Conservation (phyloP, 1,140 invertebrate genomes). For the Cecropterus lyciades region DNA sequence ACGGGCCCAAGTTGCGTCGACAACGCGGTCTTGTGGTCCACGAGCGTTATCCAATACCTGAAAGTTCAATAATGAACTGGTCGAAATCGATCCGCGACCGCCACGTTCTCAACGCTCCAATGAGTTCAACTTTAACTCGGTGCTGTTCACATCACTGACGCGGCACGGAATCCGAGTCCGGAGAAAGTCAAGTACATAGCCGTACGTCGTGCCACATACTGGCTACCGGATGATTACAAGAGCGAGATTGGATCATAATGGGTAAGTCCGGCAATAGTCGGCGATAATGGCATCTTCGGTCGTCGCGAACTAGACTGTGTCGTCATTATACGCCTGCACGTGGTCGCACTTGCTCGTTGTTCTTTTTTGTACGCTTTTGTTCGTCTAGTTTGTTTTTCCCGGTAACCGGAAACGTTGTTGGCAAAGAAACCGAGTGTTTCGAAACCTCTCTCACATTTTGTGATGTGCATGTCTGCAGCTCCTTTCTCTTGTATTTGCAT, state of each 20-base stretch:
- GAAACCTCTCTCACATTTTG: slow-evolving; percentile 24
- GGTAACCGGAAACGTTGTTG: slow-evolving; percentile 28
- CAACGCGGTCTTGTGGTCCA: slow-evolving; percentile 51
- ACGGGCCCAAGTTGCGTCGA: slow-evolving; percentile 28
- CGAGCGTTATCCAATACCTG: slow-evolving; percentile 61
- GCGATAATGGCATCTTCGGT: slow-evolving; percentile 50
- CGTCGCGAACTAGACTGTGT: slow-evolving; percentile 62
- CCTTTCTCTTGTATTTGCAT: slow-evolving; percentile 44
- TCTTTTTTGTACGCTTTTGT: slow-evolving; percentile 37
- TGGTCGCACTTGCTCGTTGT: slow-evolving; percentile 41
- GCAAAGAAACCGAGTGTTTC: slow-evolving; percentile 30
- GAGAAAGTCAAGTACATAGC: slow-evolving; percentile 77
- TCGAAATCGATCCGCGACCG: slow-evolving; percentile 69
- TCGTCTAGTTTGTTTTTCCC: slow-evolving; percentile 32
- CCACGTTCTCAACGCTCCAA: slow-evolving; percentile 62
- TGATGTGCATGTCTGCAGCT: slow-evolving; percentile 31
- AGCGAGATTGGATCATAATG: slow-evolving; percentile 72
- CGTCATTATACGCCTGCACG: slow-evolving; percentile 53
- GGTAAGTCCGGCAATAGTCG: slow-evolving; percentile 59
- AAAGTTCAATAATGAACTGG: slow-evolving; percentile 58
- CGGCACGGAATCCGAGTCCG: slow-evolving; percentile 69
- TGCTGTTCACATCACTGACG: slow-evolving; percentile 73
- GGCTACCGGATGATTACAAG: slow-evolving; percentile 62
- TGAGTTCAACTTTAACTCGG: slow-evolving; percentile 65
- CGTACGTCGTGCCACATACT: slow-evolving; percentile 69